Base-by-base conservation (phyloP, 2,113 vertebrate species). In the Empidonax traillii region DNA sequence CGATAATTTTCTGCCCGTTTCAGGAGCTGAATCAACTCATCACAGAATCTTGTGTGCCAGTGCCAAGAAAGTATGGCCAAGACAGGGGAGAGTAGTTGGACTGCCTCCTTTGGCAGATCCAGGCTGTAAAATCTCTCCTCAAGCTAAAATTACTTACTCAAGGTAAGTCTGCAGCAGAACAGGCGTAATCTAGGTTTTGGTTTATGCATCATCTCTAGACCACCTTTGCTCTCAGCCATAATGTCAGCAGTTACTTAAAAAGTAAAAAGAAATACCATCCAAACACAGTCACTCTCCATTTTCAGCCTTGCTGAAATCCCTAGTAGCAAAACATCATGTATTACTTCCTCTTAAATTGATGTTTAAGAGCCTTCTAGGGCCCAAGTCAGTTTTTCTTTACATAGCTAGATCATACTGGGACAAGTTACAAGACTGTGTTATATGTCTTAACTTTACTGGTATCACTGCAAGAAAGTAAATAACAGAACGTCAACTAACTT, bases 401-500 rank as follows among this genome's bases (percentile, higher is more conserved):
- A 51, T 16, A 52, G 4, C 4, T 63, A 63, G 71, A 25, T 35
- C 72, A 59, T 33, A 47, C 7, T 35, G 39, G 27, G 10, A 31
- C 0, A 0, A 65, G 41, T 52, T 66, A 49, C 12, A 62, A 39
- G n/a, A 25, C 28, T 35, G 13, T 75, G 8, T 55, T 71, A 37
- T 16, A 47, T 8, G 33, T 7, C 14, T 85, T 75, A n/a, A 33
- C 7, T 87, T 81, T 51, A 59, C 31, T 31, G 6, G 14, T 72
- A 1, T 65, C 24, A 75, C 85, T 44, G 23, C 41, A 79, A 63
- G 43, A 67, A 74, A 65, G 12, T 30, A 89, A 89, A 41, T 56
- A 82, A 43, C 13, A 67, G 24, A 79, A 39, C 9, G 5, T 53
- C 39, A 7, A 52, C n/a, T 74, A 68, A 33, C 17, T 72, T 75